Evolutionary conservation across 2,888 invertebrate species (phyloP), one percentile per base, ranked within the genome.

Genomic region (Gerris lacustris): DNA sequence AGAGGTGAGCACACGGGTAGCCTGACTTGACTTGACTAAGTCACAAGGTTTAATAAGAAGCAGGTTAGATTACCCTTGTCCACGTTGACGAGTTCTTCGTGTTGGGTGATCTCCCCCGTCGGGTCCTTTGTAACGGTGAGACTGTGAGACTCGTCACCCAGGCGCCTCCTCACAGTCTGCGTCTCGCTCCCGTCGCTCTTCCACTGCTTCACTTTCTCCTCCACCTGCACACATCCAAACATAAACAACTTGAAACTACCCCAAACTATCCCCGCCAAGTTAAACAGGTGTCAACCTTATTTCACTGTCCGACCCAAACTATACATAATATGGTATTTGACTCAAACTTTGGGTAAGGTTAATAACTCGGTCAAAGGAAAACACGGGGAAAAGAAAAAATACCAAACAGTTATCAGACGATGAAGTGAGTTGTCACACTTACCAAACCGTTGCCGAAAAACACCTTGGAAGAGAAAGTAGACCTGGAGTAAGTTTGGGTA

Each of bases 51-150:
- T n/a, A n/a, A n/a, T n/a, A n/a, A n/a, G 31, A 31, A 4, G 31
- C 31, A n/a, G 31, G 31, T 31, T 2, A 31, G 31, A 31, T 68
- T 47, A 68, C 68, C 47, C 31, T 68, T 15, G 45, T 68, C 68
- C 15, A 68, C 5, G 31, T 68, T 68, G 5, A 68, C 45, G 31
- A 84, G 76, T 77, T 80, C 79, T 62, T 78, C 76, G 72, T 45
- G 62, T 5, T 44, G 47, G 44, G 17, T 17, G n/a, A 31, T 18
- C 11, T 44, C n/a, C 47, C 62, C 69, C n/a, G 5, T 44, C 6
- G n/a, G 15, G 45, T 68, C 68, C 6, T 6, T 68, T 1, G n/a
- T 68, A 5, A 17, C 45, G 5, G 47, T 68, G 5, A 68, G 5
- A 9, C 45, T 45, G 45, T 68, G 44, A 11, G 31, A n/a, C 68